Evolutionary conservation across 2,888 invertebrate genomes (phyloP), one percentile per base, ranked within the genome.

Genomic region (Catocala sponsa): DNA sequence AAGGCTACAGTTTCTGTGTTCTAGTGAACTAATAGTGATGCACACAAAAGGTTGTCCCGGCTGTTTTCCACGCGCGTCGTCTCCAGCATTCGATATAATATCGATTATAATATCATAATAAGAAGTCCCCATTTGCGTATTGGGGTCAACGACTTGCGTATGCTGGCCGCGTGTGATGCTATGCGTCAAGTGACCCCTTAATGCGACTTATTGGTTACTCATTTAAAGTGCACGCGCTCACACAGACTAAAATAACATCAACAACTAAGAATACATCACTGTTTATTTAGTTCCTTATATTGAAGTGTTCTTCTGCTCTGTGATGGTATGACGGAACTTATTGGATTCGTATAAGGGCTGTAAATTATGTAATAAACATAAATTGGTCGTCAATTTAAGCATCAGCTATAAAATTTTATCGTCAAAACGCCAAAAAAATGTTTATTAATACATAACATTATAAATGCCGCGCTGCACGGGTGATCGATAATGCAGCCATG

Each of bases 171-270:
- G 89, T 89, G 81, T 85, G 86, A 87, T 81, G 84, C 84, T 84
- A 87, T 88, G 90, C 91, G 87, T 89, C 90, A 89, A 90, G 86
- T 92, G 92, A 92, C 92, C 93, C 85, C 88, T 91, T 92, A 89
- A 91, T 91, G 82, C 88, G 86, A 89, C 90, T 92, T 91, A 92
- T 92, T 93, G 92, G 91, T 89, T 88, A 87, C 91, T 92, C 91
- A 91, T 91, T 89, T 83, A 85, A 86, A 89, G 86, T 87, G 88
- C 87, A 86, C 78, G 80, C 82, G 76, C 81, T 79, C 83, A 79
- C 82, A 85, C 83, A 87, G 85, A 80, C 80, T 83, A 61, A 71
- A 75, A 74, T 79, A 70, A 76, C 69, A 68, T 61, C 43, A 70
- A 59, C 58, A 63, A 56, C 64, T 55, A 55, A 61, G 64, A 63